Conservation (phyloP, 2,888 invertebrate species). For the Neelides folsomi region DNA sequence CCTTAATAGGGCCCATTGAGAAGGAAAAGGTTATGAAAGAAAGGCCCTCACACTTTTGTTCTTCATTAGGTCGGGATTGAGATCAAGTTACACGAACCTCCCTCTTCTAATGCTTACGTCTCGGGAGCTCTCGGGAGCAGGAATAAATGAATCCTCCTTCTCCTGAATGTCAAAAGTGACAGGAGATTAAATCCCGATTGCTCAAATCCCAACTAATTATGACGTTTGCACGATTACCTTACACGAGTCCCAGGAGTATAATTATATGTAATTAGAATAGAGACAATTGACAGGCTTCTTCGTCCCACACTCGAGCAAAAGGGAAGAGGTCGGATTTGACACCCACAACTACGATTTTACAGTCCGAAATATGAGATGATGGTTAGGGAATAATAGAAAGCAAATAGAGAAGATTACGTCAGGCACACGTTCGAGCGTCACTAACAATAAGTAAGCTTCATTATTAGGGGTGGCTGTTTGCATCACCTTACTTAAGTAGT, state of each 20-base stretch:
- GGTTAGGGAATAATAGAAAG: too few relatives aligned
- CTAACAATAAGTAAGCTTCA: too few relatives aligned
- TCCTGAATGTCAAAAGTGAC: slow-evolving; percentile 15
- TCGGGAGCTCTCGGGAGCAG: slow-evolving; percentile 1
- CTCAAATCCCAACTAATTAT: slow-evolving; percentile 23
- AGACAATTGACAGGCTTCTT: too few relatives aligned
- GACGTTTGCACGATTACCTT: slow-evolving; percentile 21
- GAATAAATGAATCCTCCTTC: not conserved
- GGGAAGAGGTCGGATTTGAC: too few relatives aligned
- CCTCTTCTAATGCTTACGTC: slow-evolving; percentile 1
- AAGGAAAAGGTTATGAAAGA: not conserved
- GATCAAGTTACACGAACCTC: slow-evolving; percentile 16
- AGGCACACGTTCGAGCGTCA: too few relatives aligned
- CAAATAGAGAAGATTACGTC: too few relatives aligned
- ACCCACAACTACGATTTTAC: too few relatives aligned
- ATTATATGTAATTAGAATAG: slow-evolving; percentile 15
- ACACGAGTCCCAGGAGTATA: slow-evolving; percentile 9
- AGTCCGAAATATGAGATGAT: too few relatives aligned
- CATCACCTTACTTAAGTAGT: too few relatives aligned
- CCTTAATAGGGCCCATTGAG: too few relatives aligned
- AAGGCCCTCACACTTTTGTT: slow-evolving; percentile 8
- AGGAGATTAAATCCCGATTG: slow-evolving; percentile 23
- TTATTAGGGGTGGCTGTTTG: too few relatives aligned
- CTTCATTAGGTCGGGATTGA: slow-evolving; percentile 17
- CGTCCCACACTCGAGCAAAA: too few relatives aligned